Base-by-base conservation (phyloP, 2,888 invertebrate genomes). In the Melikaiella ostensackeni region DNA sequence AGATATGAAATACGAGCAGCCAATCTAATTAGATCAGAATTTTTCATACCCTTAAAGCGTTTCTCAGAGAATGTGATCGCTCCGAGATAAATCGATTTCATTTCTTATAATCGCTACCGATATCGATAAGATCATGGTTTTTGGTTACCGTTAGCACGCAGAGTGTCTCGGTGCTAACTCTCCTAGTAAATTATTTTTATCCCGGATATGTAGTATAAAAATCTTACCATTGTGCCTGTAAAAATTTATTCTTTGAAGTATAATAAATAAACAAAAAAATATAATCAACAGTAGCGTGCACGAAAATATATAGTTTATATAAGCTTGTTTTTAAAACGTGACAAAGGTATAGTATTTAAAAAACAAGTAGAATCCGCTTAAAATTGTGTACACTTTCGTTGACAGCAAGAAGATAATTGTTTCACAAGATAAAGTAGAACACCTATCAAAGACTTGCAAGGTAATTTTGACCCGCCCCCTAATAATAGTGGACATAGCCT, bases 121-220 rank as follows among this genome's bases (percentile, higher is more conserved):
- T 21, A n/a, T 70, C 27, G 66, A 70, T 70, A 70, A 70, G 66
- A 70, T 70, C 50, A 11, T 21, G 8, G 4, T 70, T 70, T 70
- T 70, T 30, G 24, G 46, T 70, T 50, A 70, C 66, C 66, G 66
- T 70, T 70, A 70, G n/a, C 9, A 9, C 62, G 1, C 27, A 50
- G n/a, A n/a, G 50, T 50, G 50, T n/a, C n/a, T 38, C 38, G 38
- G 13, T 11, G 35, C 1, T 11, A 35, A 35, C 11, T 35, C 35
- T 35, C 35, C 9, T 9, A 35, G 11, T 13, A 38, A 38, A 38
- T 38, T 13, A 38, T 38, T 38, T 38, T 38, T 3, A 38, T 38
- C 3, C 38, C 13, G 13, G 38, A 38, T 38, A 38, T 38, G 38
- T 3, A 38, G 2, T 38, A 38, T 13, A 2, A 13, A 13, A 38